Conservation (phyloP, 2,888 invertebrate species). For the Nezara viridula region DNA sequence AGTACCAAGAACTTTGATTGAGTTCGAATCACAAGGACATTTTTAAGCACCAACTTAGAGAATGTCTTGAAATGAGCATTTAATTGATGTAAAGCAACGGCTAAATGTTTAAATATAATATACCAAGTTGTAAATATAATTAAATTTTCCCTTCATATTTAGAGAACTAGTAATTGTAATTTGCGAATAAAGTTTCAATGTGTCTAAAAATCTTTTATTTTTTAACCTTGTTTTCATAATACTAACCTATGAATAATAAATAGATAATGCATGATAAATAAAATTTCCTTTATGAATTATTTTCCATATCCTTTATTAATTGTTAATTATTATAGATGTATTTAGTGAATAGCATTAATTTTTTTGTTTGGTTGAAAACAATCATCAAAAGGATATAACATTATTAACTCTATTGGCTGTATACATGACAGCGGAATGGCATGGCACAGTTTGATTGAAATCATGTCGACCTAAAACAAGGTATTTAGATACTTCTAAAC, state of each 20-base stretch:
- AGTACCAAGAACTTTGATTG: background rate
- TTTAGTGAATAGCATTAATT: no score
- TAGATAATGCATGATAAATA: background rate
- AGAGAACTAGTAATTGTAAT: conserved; percentile 53
- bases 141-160: conserved; percentile 52
- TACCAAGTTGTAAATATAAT: conserved; percentile 46
- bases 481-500: no score
- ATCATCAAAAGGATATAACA: no score
- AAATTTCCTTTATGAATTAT: background rate
- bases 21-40: background rate
- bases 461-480: no score
- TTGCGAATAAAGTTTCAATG: conserved; percentile 56
- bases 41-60: conserved; percentile 23
- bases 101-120: conserved; percentile 49
- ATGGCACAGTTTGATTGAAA: no score
- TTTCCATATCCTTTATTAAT: background rate
- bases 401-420: no score
- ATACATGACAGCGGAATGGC: no score
- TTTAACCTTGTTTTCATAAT: background rate
- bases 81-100: conserved; percentile 35
- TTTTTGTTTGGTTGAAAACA: no score
- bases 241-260: background rate
- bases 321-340: no score
- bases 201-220: conserved; percentile 27
- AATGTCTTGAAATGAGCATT: conserved; percentile 33